Evolutionary conservation across 2,113 vertebrate genomes (phyloP).

Genomic region (Phyllostomus discolor): DNA sequence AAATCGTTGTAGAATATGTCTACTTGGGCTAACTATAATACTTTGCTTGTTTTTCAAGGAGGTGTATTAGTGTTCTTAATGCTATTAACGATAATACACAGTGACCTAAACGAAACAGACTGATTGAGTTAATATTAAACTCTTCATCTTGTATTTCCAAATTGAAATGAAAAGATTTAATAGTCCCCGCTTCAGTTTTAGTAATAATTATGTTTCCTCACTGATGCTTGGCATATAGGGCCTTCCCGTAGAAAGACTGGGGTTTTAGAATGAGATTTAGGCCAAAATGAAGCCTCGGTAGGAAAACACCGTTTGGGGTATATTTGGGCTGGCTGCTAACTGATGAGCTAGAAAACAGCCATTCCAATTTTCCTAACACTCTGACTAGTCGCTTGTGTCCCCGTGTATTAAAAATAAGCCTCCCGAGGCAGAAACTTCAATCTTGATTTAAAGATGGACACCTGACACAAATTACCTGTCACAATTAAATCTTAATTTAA

Average conservation of each 20-base stretch:
- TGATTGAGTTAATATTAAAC: conserved; percentile 60
- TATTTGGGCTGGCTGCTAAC: not conserved
- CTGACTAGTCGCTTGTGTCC: not conserved
- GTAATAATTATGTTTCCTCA: conserved; percentile 48
- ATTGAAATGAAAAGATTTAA: conserved; percentile 61
- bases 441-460: not conserved
- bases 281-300: conserved; percentile 10
- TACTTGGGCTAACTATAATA: conserved; percentile 48
- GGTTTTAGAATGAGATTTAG: not conserved
- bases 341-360: not conserved
- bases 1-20: conserved; percentile 73
- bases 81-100: conserved; percentile 42
- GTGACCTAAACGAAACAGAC: conserved; percentile 35
- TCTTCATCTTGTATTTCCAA: conserved; percentile 55
- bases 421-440: not conserved
- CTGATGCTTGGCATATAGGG: conserved; percentile 37
- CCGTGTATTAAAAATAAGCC: not conserved
- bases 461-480: not conserved
- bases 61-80: conserved; percentile 46
- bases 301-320: not conserved
- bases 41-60: conserved; percentile 57
- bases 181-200: conserved; percentile 51
- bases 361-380: not conserved
- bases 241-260: not conserved
- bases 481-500: not conserved